These are phyloP conservation scores for Orussus abietinus DNA, from an alignment of 1,140 invertebrate genomes.

Conservation along the genomic window DNA sequence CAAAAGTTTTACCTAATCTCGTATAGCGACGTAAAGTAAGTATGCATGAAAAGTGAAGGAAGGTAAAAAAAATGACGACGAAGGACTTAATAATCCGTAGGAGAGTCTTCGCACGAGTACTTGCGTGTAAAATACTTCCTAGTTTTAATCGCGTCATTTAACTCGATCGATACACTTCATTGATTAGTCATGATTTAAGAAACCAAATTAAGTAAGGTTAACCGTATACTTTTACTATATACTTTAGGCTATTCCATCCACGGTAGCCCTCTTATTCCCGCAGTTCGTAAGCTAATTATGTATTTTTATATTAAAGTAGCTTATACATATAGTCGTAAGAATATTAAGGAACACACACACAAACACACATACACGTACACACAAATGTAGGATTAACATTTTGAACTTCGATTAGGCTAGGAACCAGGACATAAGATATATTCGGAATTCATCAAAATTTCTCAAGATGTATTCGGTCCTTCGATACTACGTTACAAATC, in stretches of 20 bases:
- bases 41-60: slow-evolving; percentile 22
- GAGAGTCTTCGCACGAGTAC: slow-evolving; percentile 20
- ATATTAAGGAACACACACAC: no score
- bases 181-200: slow-evolving; percentile 36
- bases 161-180: slow-evolving; percentile 33
- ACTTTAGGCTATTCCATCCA: slow-evolving; percentile 48
- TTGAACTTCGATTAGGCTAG: slow-evolving; percentile 44
- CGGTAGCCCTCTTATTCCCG: slow-evolving; percentile 46
- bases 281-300: slow-evolving; percentile 55
- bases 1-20: slow-evolving; percentile 32
- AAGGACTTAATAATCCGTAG: slow-evolving; percentile 26
- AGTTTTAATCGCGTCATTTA: slow-evolving; percentile 35
- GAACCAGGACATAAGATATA: slow-evolving; percentile 38
- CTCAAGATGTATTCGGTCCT: slow-evolving; percentile 46
- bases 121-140: slow-evolving; percentile 42
- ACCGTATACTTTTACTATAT: slow-evolving; percentile 42
- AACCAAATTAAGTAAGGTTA: slow-evolving; percentile 26
- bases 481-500: slow-evolving; percentile 40
- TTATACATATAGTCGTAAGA: slow-evolving; percentile 48
- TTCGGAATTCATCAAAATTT: slow-evolving; percentile 48
- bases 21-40: slow-evolving; percentile 21
- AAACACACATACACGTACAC: no score
- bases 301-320: slow-evolving; percentile 56
- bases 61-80: slow-evolving; percentile 18
- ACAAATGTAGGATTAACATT: slow-evolving; percentile 31